Percentiles rank a stretch among this genome's conserved stretches.
phyloP scores from a whole-genome alignment of 2,797 vertebrate species.

The Spinibarbus caldwelli region DNA sequence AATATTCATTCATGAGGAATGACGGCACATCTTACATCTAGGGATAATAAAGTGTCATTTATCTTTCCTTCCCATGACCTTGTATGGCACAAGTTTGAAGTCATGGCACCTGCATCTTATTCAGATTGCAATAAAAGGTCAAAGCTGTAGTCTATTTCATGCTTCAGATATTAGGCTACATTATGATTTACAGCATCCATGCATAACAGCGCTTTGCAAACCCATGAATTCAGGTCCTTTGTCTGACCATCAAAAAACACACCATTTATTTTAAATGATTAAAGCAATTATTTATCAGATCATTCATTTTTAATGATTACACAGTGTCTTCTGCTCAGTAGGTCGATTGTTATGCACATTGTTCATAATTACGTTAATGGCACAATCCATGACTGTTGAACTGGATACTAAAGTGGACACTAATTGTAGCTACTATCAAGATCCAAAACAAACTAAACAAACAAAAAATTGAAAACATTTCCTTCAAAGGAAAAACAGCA shows the following conservation, averaged over 20 bases:
- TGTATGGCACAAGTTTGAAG: background rate
- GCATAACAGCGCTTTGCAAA: slow-evolving; percentile 8
- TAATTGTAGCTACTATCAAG: background rate
- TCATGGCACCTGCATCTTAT: background rate
- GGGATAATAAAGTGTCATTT: slow-evolving; percentile 11
- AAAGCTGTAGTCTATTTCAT: slow-evolving; percentile 12
- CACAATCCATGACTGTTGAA: background rate
- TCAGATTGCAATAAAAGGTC: slow-evolving; percentile 12
- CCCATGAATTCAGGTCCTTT: background rate
- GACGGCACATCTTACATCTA: background rate
- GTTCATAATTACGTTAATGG: background rate
- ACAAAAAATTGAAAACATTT: too few relatives aligned
- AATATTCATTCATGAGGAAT: slow-evolving; percentile 7
- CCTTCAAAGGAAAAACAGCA: too few relatives aligned
- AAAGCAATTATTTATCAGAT: background rate
- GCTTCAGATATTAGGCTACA: slow-evolving; percentile 11
- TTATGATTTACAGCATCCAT: background rate
- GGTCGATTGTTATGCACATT: background rate
- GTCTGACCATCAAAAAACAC: background rate
- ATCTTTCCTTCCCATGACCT: slow-evolving; percentile 1
- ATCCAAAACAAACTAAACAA: background rate
- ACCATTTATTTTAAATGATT: slow-evolving; percentile 4
- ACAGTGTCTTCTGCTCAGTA: background rate
- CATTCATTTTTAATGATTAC: slow-evolving; percentile 22
- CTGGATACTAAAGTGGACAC: background rate